Evolutionary conservation across 2,888 invertebrate species (phyloP).

Genomic region (Coenonympha arcania): DNA sequence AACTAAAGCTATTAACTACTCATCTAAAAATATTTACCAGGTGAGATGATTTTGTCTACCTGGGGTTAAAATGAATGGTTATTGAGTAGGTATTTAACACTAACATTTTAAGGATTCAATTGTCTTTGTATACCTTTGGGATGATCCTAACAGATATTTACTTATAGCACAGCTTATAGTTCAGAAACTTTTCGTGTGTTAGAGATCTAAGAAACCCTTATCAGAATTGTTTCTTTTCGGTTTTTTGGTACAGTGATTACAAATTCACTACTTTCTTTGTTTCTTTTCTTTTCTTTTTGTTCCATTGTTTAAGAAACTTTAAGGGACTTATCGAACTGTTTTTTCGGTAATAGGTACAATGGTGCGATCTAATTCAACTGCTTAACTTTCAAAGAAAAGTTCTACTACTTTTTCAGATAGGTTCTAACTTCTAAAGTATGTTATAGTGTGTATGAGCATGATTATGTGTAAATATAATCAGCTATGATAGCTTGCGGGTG

Average conservation of each 20-base stretch:
- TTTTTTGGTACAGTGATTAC: conserved; percentile 5
- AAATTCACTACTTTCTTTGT: conserved; percentile 8
- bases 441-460: too few species aligned
- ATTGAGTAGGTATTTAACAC: too few species aligned
- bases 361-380: background rate
- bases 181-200: background rate
- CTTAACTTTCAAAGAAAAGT: background rate
- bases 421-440: background rate
- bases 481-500: background rate
- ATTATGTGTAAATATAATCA: too few species aligned
- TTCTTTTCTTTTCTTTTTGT: background rate
- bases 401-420: background rate
- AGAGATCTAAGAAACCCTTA: background rate
- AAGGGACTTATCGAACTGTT: background rate
- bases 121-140: too few species aligned
- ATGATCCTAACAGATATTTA: too few species aligned
- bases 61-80: too few species aligned
- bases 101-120: too few species aligned
- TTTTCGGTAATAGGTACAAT: background rate
- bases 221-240: background rate
- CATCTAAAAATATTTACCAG: too few species aligned
- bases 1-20: too few species aligned
- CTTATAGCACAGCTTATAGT: too few species aligned
- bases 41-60: too few species aligned
- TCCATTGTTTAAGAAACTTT: background rate